Conservation (phyloP, 2,113 vertebrate species). For the Muntiacus muntjak region DNA sequence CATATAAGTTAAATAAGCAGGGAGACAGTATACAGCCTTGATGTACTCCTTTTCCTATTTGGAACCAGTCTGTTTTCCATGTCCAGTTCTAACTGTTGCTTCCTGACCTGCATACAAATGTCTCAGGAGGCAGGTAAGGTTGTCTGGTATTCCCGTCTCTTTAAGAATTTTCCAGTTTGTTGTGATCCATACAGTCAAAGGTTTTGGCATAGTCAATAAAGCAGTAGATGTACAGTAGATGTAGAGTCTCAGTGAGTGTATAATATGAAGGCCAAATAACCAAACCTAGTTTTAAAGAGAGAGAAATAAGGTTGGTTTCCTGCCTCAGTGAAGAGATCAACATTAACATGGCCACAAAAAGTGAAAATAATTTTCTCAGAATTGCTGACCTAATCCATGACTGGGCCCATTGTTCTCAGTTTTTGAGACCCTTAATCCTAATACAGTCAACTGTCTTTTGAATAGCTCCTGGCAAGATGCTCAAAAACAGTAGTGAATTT, state of each 20-base stretch:
- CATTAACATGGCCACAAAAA: not conserved
- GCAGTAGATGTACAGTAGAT: not conserved
- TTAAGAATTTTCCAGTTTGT: not conserved
- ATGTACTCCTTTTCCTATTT: not conserved
- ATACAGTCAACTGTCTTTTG: not conserved
- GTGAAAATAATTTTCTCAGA: not conserved
- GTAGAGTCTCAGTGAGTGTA: not conserved
- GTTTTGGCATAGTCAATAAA: not conserved
- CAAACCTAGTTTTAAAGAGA: not conserved
- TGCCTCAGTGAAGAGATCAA: not conserved
- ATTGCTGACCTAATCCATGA: not conserved
- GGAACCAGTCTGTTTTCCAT: not conserved
- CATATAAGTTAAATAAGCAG: not conserved
- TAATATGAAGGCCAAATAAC: slow-evolving; percentile 22
- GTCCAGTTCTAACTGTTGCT: not conserved
- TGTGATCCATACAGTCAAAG: not conserved
- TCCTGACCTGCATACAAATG: not conserved
- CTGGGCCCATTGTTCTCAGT: not conserved
- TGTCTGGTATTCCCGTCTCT: not conserved
- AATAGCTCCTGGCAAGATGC: slow-evolving; percentile 11
- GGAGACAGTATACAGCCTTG: not conserved
- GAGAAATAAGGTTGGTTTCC: not conserved
- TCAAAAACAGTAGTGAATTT: not conserved
- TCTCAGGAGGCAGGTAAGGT: not conserved
- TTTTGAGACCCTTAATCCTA: not conserved